These are phyloP conservation scores for Moxostoma hubbsi DNA, from an alignment of 2,797 vertebrate species.

Conservation along the genomic window DNA sequence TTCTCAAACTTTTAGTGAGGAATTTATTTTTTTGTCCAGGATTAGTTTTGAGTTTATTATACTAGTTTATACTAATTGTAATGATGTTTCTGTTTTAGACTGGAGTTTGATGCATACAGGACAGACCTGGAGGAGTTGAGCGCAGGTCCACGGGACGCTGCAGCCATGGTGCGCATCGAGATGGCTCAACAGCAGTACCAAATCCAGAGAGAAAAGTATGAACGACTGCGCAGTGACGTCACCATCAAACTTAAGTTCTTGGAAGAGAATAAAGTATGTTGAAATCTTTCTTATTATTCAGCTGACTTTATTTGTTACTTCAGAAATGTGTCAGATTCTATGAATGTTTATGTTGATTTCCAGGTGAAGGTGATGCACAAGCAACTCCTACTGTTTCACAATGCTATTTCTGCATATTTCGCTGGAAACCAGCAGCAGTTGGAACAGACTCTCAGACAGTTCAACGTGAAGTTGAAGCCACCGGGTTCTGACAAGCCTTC, in stretches of 20 bases:
- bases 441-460: conserved; percentile 96
- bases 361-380: conserved; percentile 99
- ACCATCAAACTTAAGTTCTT: conserved; percentile 97
- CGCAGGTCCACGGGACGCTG: conserved; percentile 86
- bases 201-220: conserved; percentile 91
- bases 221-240: conserved; percentile 92
- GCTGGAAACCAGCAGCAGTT: conserved; percentile 98
- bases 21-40: not conserved
- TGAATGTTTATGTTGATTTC: not conserved
- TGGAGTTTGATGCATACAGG: conserved; percentile 96
- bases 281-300: not conserved
- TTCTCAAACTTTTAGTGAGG: no score
- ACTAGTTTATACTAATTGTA: not conserved
- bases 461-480: conserved; percentile 92
- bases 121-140: conserved; percentile 95
- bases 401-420: conserved; percentile 96
- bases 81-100: conserved; percentile 68
- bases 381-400: conserved; percentile 97
- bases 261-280: conserved; percentile 93
- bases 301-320: conserved; percentile 3
- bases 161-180: conserved; percentile 87
- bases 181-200: conserved; percentile 92
- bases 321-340: not conserved
- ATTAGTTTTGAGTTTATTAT: not conserved
- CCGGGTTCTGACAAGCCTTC: conserved; percentile 93